Evolutionary conservation across 2,888 invertebrate species (phyloP).

Genomic region (Eumacrocentrus americanus): DNA sequence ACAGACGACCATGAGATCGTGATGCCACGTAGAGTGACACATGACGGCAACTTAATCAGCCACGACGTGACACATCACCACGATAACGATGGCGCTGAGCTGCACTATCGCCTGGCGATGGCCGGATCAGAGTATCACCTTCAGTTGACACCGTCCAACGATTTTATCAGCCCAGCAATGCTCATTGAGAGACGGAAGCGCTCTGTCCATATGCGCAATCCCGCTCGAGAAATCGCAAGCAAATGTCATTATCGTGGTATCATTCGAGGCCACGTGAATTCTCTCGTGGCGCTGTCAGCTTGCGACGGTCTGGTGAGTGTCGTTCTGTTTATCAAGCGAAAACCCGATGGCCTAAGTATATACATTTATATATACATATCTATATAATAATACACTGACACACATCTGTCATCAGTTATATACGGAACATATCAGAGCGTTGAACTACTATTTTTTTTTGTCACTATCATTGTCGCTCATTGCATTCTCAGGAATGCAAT

Average conservation of each 20-base stretch:
- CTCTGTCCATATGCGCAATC: slow-evolving; percentile 46
- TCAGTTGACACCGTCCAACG: slow-evolving; percentile 54
- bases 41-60: slow-evolving; percentile 66
- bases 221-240: slow-evolving; percentile 61
- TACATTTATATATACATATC: too few relatives aligned
- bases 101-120: slow-evolving; percentile 64
- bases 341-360: neutral
- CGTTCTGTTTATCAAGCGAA: slow-evolving; percentile 1
- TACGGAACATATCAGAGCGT: too few relatives aligned
- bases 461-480: neutral
- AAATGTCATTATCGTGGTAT: slow-evolving; percentile 82
- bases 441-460: neutral
- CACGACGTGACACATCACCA: slow-evolving; percentile 66
- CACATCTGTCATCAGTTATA: too few relatives aligned
- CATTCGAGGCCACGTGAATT: slow-evolving; percentile 72
- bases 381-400: too few relatives aligned
- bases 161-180: slow-evolving; percentile 63
- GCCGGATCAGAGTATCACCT: slow-evolving; percentile 58
- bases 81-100: slow-evolving; percentile 62
- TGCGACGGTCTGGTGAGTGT: slow-evolving; percentile 83
- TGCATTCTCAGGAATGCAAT: slow-evolving; percentile 27
- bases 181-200: slow-evolving; percentile 73
- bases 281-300: slow-evolving; percentile 78
- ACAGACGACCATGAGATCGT: slow-evolving; percentile 65
- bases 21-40: slow-evolving; percentile 68